A percentile compares a stretch with the other conserved stretches of the same genome.
Evolutionary conservation across 2,888 invertebrate genomes (phyloP).

Genomic region (Meiosimyza decipiens): DNA sequence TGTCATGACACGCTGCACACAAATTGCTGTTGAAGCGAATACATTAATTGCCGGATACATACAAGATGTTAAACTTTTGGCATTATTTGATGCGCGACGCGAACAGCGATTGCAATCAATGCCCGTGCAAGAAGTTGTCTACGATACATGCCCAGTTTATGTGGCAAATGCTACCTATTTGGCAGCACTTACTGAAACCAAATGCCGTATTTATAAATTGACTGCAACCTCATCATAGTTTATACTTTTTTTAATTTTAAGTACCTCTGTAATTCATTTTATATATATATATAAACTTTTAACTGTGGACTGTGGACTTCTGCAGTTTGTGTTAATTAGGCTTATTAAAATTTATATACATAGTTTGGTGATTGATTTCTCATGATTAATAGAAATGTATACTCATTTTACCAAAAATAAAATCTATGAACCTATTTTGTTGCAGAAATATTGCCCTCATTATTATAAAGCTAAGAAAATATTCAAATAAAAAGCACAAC

Average conservation of each 20-base stretch:
- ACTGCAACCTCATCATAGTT: slow-evolving; percentile 32
- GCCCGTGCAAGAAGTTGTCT: slow-evolving; percentile 74
- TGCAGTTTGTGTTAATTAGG: too few relatives aligned
- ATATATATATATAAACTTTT: too few relatives aligned
- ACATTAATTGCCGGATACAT: slow-evolving; percentile 79
- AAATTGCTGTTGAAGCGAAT: slow-evolving; percentile 68
- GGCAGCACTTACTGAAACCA: slow-evolving; percentile 75
- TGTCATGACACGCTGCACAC: slow-evolving; percentile 70
- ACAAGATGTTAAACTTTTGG: slow-evolving; percentile 75
- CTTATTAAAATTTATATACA: too few relatives aligned
- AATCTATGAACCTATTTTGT: too few relatives aligned
- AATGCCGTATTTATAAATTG: slow-evolving; percentile 75
- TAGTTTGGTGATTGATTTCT: too few relatives aligned
- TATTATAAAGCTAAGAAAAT: too few relatives aligned
- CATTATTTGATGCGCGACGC: slow-evolving; percentile 74
- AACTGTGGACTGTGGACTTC: too few relatives aligned
- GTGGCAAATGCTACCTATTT: slow-evolving; percentile 69
- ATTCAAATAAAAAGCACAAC: too few relatives aligned
- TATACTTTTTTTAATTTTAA: background rate
- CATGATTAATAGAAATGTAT: too few relatives aligned
- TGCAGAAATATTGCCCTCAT: too few relatives aligned
- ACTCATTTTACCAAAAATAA: too few relatives aligned
- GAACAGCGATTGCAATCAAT: slow-evolving; percentile 70
- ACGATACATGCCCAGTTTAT: slow-evolving; percentile 75
- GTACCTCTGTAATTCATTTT: background rate